Evolutionary conservation across 1,140 invertebrate genomes (phyloP).

Genomic region (Capitella teleta): DNA sequence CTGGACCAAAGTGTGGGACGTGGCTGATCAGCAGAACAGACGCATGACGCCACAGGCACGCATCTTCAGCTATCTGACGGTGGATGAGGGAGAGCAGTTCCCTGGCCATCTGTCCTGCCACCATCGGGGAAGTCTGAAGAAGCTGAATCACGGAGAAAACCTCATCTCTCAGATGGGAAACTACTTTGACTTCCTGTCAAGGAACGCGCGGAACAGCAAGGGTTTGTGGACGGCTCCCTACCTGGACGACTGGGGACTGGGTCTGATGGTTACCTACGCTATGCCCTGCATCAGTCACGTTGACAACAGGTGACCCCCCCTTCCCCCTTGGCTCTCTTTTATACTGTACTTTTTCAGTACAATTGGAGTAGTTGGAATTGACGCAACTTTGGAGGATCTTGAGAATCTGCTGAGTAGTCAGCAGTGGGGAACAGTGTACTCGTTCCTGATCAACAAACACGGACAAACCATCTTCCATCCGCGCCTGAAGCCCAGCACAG

Average conservation of each 20-base stretch:
- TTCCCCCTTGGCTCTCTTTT: too few species aligned
- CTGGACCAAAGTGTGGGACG: slow-evolving; percentile 41
- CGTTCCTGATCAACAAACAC: slow-evolving; percentile 43
- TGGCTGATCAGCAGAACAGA: slow-evolving; percentile 28
- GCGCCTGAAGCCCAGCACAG: slow-evolving; percentile 38
- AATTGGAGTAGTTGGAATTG: slow-evolving; percentile 43
- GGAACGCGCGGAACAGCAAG: slow-evolving; percentile 31
- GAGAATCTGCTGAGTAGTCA: slow-evolving; percentile 41
- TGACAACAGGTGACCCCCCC: slow-evolving; percentile 35
- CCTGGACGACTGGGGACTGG: slow-evolving; percentile 40
- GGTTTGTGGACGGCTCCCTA: slow-evolving; percentile 44
- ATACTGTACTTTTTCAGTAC: slow-evolving; percentile 20
- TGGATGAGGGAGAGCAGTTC: slow-evolving; percentile 42
- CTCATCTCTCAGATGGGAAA: slow-evolving; percentile 43
- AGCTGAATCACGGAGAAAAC: slow-evolving; percentile 39
- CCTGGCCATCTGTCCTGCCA: slow-evolving; percentile 40
- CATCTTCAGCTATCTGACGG: slow-evolving; percentile 43
- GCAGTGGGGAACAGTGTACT: slow-evolving; percentile 43
- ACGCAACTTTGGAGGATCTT: slow-evolving; percentile 44
- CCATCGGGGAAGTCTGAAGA: slow-evolving; percentile 38
- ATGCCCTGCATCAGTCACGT: slow-evolving; percentile 38
- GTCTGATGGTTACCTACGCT: slow-evolving; percentile 42
- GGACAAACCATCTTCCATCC: slow-evolving; percentile 44
- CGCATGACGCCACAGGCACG: slow-evolving; percentile 22
- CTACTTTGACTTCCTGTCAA: slow-evolving; percentile 42